Conservation (phyloP, 2,888 invertebrate species). For the Baronia brevicornis region DNA sequence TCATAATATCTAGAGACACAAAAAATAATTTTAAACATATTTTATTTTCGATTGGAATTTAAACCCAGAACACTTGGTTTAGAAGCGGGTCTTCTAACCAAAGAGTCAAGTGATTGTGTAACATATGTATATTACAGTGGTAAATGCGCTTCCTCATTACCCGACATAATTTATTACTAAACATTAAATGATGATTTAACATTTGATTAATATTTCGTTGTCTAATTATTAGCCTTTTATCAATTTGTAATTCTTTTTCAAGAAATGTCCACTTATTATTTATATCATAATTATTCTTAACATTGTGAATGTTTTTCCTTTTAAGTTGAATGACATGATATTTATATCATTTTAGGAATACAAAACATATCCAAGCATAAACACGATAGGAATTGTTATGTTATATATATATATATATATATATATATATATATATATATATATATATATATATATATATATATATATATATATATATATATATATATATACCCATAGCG, state of each 20-base stretch:
- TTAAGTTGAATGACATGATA: slow-evolving; percentile 13
- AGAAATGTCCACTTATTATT: slow-evolving; percentile 18
- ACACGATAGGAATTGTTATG: slow-evolving; percentile 1
- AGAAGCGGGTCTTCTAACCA: no score
- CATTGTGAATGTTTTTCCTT: slow-evolving; percentile 7
- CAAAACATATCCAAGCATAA: background rate
- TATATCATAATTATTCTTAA: slow-evolving; percentile 9
- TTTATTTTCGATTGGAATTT: no score
- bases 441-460: no score
- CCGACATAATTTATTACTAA: slow-evolving; percentile 5
- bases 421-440: no score
- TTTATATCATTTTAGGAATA: slow-evolving; percentile 2
- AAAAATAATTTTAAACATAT: no score
- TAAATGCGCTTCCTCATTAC: slow-evolving; percentile 8
- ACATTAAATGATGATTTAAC: slow-evolving; percentile 10
- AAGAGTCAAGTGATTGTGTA: background rate
- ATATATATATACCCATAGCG: background rate
- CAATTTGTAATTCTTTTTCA: slow-evolving; percentile 19
- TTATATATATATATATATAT: no score
- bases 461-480: background rate
- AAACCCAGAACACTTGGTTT: no score
- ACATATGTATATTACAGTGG: background rate
- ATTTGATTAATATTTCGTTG: slow-evolving; percentile 9
- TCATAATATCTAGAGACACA: no score
- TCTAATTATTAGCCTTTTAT: slow-evolving; percentile 20